Conservation (phyloP, 2,113 vertebrate species). For the Thamnaconus septentrionalis region DNA sequence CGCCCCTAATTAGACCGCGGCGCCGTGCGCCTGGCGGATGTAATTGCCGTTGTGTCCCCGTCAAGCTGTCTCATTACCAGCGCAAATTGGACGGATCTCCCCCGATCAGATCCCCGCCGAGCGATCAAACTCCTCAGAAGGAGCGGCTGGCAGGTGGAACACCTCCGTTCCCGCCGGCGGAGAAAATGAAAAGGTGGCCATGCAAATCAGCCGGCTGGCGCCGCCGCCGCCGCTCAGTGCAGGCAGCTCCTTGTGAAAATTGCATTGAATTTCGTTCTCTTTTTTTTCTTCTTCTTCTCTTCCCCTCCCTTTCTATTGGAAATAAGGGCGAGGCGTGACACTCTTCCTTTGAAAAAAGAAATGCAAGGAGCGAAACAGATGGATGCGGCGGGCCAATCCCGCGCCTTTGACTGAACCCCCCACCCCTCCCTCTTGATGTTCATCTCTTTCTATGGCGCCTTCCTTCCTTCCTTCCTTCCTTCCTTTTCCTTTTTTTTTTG, state of each 20-base stretch:
- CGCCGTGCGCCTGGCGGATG: slow-evolving; percentile 40
- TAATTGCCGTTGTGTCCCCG: slow-evolving; percentile 66
- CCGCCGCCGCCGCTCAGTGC: slow-evolving; percentile 10
- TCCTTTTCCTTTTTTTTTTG: slow-evolving; percentile 45
- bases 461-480: slow-evolving; percentile 45
- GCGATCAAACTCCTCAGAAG: slow-evolving; percentile 51
- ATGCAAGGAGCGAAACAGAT: slow-evolving; percentile 48
- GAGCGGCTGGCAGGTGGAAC: slow-evolving; percentile 48
- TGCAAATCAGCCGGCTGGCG: slow-evolving; percentile 60
- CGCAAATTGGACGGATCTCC: slow-evolving; percentile 66
- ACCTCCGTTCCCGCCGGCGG: slow-evolving; percentile 24
- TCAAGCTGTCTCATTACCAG: slow-evolving; percentile 68
- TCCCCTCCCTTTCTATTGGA: not conserved
- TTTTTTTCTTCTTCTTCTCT: too few relatives aligned
- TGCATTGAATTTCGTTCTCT: slow-evolving; percentile 36
- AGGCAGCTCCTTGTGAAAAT: slow-evolving; percentile 52
- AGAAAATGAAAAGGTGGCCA: slow-evolving; percentile 19
- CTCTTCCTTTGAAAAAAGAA: slow-evolving; percentile 57
- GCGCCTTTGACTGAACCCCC: slow-evolving; percentile 42
- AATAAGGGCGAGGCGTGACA: slow-evolving; percentile 53
- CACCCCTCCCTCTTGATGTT: slow-evolving; percentile 65
- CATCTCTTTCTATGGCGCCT: slow-evolving; percentile 48
- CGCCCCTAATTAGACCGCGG: slow-evolving; percentile 62
- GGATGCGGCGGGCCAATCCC: slow-evolving; percentile 58
- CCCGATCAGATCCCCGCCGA: slow-evolving; percentile 37